These are phyloP conservation scores for Vireo griseus DNA, from an alignment of 2,797 vertebrate genomes.

Conservation along the genomic window DNA sequence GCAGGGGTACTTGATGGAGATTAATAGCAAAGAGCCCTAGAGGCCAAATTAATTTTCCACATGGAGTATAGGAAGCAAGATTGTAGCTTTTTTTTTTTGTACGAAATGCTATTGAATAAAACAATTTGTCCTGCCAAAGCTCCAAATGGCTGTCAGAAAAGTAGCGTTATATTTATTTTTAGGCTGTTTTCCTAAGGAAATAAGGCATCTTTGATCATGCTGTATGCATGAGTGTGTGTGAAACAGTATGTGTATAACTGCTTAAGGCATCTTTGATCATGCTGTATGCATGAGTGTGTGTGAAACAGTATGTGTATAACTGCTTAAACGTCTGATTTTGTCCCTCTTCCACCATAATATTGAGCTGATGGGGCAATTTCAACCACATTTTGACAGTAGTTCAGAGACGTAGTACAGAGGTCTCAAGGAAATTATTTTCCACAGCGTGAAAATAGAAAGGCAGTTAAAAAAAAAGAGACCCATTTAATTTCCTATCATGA, in stretches of 20 bases:
- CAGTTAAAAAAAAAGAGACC: not conserved
- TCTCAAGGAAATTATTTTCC: slow-evolving; percentile 12
- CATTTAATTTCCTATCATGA: slow-evolving; percentile 4
- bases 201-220: not conserved
- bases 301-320: not conserved
- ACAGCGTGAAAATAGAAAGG: not conserved
- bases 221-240: not conserved
- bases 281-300: not conserved
- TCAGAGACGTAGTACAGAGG: not conserved
- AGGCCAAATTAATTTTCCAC: slow-evolving; percentile 40
- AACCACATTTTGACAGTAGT: not conserved
- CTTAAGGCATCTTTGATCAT: not conserved
- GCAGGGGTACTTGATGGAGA: not conserved
- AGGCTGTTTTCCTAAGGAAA: slow-evolving; percentile 30
- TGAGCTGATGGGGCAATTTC: not conserved
- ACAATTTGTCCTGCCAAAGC: slow-evolving; percentile 23
- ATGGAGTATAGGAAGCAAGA: not conserved
- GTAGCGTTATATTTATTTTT: slow-evolving; percentile 24
- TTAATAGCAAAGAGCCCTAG: slow-evolving; percentile 25
- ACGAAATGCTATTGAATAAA: slow-evolving; percentile 20
- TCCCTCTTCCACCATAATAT: not conserved
- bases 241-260: not conserved
- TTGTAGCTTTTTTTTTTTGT: not conserved
- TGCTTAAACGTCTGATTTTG: slow-evolving; percentile 9
- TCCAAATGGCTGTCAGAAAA: slow-evolving; percentile 39